Evolutionary conservation across 2,888 invertebrate species (phyloP), one percentile per base, ranked within the genome.

Genomic region (Antitype chi): DNA sequence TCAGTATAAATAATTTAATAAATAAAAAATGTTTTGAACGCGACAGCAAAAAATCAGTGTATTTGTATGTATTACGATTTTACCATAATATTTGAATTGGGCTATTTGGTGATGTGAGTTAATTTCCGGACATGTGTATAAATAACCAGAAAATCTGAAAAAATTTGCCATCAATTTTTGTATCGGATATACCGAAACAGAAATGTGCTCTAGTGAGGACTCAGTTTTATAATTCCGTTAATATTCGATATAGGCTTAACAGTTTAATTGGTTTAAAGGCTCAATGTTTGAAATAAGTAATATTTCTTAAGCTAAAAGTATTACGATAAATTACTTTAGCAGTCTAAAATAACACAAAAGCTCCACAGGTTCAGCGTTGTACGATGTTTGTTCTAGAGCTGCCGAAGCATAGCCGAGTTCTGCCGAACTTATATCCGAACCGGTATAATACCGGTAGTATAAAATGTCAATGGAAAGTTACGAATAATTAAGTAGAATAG

Each of bases 331-430:
- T 32, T 63, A 57, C 25, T 82, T 28, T 2, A 59, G 9, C 0
- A 82, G 43, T 82, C n/a, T 38, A 23, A 80, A 82, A 69, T 69
- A 69, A 80, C n/a, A 64, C 78, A 70, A 77, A 75, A 82, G 32
- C 68, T 64, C 4, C 1, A 17, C 55, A 49, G 69, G n/a, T 82
- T 82, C 59, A 69, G 77, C 49, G 55, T 76, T 38, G 69, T 15
- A 25, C 15, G 47, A 57, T 53, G 53, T 78, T 80, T 83, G 83
- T 80, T 69, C 25, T 49, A n/a, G 43, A 55, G 38, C 53, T 59
- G 32, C 25, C 25, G 63, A 47, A 82, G 47, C 43, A 15, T 25
- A 43, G 63, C 8, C 20, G 57, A 53, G 28, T 55, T 77, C 28
- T 38, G 53, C 4, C 32, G 38, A 76, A 77, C n/a, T 75, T 62